phyloP scores from a whole-genome alignment of 2,113 vertebrate genomes.

The Grus americana region DNA sequence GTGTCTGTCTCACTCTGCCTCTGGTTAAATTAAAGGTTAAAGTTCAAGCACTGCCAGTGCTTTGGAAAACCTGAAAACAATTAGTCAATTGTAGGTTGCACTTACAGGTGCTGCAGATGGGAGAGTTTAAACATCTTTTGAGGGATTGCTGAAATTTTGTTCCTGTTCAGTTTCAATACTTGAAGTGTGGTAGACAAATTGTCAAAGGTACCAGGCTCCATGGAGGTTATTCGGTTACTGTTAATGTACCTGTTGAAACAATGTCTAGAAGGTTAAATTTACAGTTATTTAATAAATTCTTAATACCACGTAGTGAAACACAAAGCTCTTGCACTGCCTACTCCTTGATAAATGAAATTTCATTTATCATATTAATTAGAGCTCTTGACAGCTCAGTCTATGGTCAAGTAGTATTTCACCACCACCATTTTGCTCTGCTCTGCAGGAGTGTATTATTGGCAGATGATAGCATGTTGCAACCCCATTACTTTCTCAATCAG shows the following conservation, averaged over 20 bases:
- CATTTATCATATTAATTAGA: background rate
- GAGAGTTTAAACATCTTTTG: conserved; percentile 94
- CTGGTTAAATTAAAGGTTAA: conserved; percentile 52
- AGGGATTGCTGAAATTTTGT: conserved; percentile 86
- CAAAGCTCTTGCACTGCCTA: background rate
- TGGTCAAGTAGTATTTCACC: background rate
- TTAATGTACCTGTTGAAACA: conserved; percentile 84
- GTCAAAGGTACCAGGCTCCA: conserved; percentile 90
- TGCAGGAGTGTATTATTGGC: background rate
- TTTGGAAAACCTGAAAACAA: conserved; percentile 64
- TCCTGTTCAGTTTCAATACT: conserved; percentile 89
- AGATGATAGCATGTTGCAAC: background rate
- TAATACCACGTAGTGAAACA: background rate
- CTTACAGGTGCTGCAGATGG: conserved; percentile 94
- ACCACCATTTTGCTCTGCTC: background rate
- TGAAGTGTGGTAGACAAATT: conserved; percentile 87
- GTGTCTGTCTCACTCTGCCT: conserved; percentile 12
- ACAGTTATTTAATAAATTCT: conserved; percentile 21
- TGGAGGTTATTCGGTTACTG: conserved; percentile 86
- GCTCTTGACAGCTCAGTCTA: background rate
- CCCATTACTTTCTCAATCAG: background rate
- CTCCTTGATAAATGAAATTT: background rate
- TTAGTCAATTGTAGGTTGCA: conserved; percentile 58
- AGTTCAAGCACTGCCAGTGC: conserved; percentile 23
- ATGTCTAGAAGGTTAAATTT: conserved; percentile 32